A percentile compares a stretch with the other conserved stretches of the same genome.
Conservation (phyloP, 2,113 vertebrate genomes). For the Leptosomus discolor region DNA sequence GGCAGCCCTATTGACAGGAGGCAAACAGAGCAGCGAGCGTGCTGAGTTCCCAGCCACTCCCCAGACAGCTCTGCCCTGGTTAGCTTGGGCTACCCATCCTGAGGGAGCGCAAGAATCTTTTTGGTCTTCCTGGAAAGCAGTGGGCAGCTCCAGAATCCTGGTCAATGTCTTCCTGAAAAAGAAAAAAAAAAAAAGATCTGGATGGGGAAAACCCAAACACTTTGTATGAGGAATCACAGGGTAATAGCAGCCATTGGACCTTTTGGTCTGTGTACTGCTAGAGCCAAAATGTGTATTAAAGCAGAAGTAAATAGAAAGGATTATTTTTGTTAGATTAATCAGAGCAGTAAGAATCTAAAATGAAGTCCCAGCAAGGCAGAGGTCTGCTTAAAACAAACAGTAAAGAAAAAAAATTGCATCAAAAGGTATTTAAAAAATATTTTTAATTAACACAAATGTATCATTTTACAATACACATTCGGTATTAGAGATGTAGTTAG, state of each 20-base stretch:
- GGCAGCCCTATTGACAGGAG: background rate
- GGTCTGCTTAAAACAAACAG: background rate
- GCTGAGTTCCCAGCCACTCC: background rate
- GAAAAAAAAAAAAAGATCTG: background rate
- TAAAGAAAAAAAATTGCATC: background rate
- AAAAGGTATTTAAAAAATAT: background rate
- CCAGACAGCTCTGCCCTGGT: background rate
- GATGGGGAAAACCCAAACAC: background rate
- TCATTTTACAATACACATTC: background rate
- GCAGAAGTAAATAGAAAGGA: background rate
- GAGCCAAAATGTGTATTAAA: background rate
- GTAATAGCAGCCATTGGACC: background rate
- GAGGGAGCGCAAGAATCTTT: background rate
- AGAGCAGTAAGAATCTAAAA: background rate
- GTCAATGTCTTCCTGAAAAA: background rate
- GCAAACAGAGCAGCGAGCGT: fast-evolving
- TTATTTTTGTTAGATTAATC: background rate
- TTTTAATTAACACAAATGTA: background rate
- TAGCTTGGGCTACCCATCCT: background rate
- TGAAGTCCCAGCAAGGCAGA: background rate
- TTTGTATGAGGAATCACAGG: background rate
- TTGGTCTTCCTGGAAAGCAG: background rate
- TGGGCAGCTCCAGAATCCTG: background rate
- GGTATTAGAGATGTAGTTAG: background rate
- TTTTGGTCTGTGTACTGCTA: background rate